Conservation (phyloP, 2,888 invertebrate genomes). For the Pteria penguin region DNA sequence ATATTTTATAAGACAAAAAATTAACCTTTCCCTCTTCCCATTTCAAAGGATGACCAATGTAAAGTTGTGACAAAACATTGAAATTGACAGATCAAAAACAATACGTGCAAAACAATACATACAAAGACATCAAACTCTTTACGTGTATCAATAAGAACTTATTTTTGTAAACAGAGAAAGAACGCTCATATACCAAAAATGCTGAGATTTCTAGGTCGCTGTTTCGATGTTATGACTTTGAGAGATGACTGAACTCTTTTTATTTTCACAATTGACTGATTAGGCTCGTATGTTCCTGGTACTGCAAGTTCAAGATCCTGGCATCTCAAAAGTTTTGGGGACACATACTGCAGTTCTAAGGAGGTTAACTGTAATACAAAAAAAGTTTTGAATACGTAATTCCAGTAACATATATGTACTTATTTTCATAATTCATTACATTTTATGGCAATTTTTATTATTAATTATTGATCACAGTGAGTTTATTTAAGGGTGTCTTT, state of each 20-base stretch:
- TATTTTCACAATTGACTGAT: constrained; percentile 88
- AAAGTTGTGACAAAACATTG: too few relatives aligned
- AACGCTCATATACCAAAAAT: constrained; percentile 84
- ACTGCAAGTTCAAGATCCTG: constrained; percentile 97
- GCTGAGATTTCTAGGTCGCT: constrained; percentile 95
- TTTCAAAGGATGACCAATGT: too few relatives aligned
- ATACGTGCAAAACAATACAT: not conserved
- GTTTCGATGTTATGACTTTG: constrained; percentile 98
- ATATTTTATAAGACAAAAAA: too few relatives aligned
- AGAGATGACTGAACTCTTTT: constrained; percentile 93
- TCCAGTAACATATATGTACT: too few relatives aligned
- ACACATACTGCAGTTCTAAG: constrained; percentile 90
- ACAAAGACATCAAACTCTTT: not conserved
- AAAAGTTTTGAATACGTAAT: too few relatives aligned
- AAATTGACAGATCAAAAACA: not conserved
- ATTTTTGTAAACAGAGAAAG: not conserved
- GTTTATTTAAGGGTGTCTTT: too few relatives aligned
- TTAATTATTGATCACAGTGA: too few relatives aligned
- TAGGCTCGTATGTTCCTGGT: constrained; percentile 98
- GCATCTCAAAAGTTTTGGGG: constrained; percentile 93
- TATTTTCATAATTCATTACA: too few relatives aligned
- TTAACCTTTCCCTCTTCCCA: too few relatives aligned
- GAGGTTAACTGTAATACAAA: constrained; percentile 79
- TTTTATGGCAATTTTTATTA: too few relatives aligned
- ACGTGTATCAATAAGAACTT: not conserved